phyloP scores from a whole-genome alignment of 1,140 invertebrate genomes.

The Aphaenogaster rudis region DNA sequence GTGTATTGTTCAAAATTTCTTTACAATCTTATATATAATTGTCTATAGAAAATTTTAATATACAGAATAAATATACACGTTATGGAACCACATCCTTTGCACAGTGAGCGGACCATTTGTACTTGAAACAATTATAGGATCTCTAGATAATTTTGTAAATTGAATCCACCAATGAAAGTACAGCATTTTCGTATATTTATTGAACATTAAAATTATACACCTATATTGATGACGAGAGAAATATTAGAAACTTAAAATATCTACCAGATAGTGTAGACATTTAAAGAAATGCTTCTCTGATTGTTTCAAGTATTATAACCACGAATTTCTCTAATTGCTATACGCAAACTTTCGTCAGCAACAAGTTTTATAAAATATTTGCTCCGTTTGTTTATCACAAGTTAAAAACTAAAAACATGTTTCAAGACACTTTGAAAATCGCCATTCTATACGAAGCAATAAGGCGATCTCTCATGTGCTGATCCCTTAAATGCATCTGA shows the following conservation, averaged over 20 bases:
- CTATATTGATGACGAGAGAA: background rate
- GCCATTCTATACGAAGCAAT: background rate
- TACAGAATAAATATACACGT: background rate
- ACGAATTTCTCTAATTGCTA: background rate
- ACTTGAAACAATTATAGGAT: background rate
- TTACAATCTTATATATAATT: background rate
- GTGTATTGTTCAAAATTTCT: background rate
- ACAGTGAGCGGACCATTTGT: background rate
- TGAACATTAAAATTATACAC: background rate
- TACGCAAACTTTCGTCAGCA: background rate
- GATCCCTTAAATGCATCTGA: background rate
- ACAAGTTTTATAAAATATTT: background rate
- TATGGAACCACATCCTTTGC: background rate
- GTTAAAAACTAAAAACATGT: background rate
- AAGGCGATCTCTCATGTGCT: background rate
- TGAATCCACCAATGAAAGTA: background rate
- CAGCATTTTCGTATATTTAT: background rate
- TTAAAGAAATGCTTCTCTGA: constrained; percentile 1
- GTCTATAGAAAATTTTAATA: background rate
- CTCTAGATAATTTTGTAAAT: background rate
- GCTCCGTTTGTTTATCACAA: background rate
- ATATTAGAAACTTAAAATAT: background rate
- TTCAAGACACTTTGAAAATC: background rate
- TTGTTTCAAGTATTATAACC: background rate
- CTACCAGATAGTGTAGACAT: background rate